Evolutionary conservation across 2,113 vertebrate species (phyloP), one percentile per base, ranked within the genome.

Genomic region (Mus spicilegus): DNA sequence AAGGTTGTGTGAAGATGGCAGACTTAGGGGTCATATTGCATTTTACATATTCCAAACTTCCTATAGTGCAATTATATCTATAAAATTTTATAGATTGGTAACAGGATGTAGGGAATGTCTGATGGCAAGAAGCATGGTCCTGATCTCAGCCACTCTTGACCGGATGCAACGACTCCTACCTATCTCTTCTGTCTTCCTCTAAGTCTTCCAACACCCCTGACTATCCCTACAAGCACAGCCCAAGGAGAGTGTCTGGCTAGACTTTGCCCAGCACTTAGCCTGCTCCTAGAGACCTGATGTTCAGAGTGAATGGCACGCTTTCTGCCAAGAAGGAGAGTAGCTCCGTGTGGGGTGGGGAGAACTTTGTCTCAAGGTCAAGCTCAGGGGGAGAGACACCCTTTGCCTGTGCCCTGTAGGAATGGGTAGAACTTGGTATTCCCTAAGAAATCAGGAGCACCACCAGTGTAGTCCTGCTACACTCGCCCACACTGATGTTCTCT

Each of bases 191-290:
- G 0, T 36, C 89, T 72, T 69, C 46, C 19, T 22, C 36, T 85
- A 42, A 56, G 54, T 39, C 58, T 58, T 72, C 46, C 0, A 1
- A 24, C 14, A 39, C 3, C 14, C 63, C 46, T 33, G 54, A 10
- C 10, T 42, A 2, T 5, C 13, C 49, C 2, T 5, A 22, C 9
- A 65, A 20, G 67, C 91, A 72, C 17, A 49, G 39, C 78, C 28
- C 0, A 24, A 69, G 2, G 19, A 30, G 7, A n/a, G 33, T 3
- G 0, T 16, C 16, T 26, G 28, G 61, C 42, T 70, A 7, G 26
- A 1, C 30, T 7, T 36, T 20, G n/a, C 17, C 16, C 58, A 11
- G 11, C 22, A 4, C 77, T 67, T n/a, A 70, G 67, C 61, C 58
- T 89, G 30, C 39, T 2, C 13, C 39, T n/a, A 56, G 58, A 39